Evolutionary conservation across 2,888 invertebrate genomes (phyloP).

Genomic region (Melitaea athalia): DNA sequence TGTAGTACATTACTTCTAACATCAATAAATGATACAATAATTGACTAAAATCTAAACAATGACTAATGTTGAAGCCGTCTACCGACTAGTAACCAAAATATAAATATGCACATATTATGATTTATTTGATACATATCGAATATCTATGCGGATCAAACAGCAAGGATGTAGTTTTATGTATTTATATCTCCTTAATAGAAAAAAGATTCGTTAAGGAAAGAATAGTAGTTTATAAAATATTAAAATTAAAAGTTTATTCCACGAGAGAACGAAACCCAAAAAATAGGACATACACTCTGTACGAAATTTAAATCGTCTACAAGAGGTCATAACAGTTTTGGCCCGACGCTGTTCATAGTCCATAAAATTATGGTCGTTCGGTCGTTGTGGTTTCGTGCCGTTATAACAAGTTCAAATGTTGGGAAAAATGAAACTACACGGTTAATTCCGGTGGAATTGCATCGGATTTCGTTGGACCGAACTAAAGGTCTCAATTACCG

Average conservation of each 20-base stretch:
- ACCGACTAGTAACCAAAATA: too few species aligned
- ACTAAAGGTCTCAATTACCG: constrained; percentile 10
- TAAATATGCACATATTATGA: too few species aligned
- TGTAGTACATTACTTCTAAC: too few species aligned
- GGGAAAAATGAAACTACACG: constrained; percentile 16
- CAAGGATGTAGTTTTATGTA: too few species aligned
- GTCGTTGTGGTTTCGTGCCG: constrained; percentile 11
- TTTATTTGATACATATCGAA: too few species aligned
- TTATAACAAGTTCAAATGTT: constrained; percentile 31
- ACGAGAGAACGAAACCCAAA: not conserved
- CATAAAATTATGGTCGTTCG: constrained; percentile 28
- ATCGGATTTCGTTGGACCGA: constrained; percentile 14
- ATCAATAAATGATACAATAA: too few species aligned
- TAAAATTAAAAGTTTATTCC: not conserved
- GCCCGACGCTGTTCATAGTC: constrained; percentile 30
- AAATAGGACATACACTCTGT: constrained; percentile 5
- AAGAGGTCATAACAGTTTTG: constrained; percentile 28
- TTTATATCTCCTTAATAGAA: too few species aligned
- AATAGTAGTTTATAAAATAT: too few species aligned
- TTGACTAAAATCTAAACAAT: too few species aligned
- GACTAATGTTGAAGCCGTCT: too few species aligned
- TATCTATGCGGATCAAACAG: too few species aligned
- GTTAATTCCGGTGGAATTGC: constrained; percentile 20
- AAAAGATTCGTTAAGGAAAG: too few species aligned
- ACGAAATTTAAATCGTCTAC: constrained; percentile 13